A percentile compares a stretch with the other conserved stretches of the same genome.
phyloP scores from a whole-genome alignment of 2,113 vertebrate genomes.

The Zapornia atra region DNA sequence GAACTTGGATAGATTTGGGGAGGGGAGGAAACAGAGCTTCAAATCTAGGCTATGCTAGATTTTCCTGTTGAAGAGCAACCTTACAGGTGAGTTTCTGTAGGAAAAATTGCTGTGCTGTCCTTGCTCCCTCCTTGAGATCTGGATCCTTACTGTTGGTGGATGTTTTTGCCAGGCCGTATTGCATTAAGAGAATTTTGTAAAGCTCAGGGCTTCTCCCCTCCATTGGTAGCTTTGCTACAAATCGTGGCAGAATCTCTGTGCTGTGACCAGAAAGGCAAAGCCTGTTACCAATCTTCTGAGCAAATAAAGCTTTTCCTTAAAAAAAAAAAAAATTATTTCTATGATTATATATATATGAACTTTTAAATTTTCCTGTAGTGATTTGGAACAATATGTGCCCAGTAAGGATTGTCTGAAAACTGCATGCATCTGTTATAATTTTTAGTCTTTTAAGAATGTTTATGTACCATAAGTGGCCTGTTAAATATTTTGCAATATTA shows the following conservation, averaged over 20 bases:
- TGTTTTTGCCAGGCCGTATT: background rate
- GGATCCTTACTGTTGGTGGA: background rate
- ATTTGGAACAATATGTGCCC: background rate
- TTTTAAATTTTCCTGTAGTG: background rate
- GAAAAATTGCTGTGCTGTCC: background rate
- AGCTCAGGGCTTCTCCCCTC: background rate
- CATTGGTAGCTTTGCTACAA: background rate
- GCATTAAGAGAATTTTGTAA: background rate
- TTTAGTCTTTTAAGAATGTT: background rate
- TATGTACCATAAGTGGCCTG: background rate
- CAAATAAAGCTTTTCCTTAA: background rate
- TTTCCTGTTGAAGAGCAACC: background rate
- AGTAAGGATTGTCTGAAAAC: background rate
- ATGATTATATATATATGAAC: background rate
- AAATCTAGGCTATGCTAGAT: background rate
- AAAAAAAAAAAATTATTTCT: too few species aligned
- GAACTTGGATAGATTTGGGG: background rate
- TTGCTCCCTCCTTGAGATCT: background rate
- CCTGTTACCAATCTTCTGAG: background rate
- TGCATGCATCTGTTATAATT: background rate
- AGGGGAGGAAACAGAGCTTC: background rate
- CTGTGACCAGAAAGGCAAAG: background rate
- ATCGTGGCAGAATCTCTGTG: background rate
- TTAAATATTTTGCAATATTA: background rate
- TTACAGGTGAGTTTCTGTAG: background rate